Conservation (phyloP, 2,113 vertebrate genomes). For the Malaclemys terrapin region DNA sequence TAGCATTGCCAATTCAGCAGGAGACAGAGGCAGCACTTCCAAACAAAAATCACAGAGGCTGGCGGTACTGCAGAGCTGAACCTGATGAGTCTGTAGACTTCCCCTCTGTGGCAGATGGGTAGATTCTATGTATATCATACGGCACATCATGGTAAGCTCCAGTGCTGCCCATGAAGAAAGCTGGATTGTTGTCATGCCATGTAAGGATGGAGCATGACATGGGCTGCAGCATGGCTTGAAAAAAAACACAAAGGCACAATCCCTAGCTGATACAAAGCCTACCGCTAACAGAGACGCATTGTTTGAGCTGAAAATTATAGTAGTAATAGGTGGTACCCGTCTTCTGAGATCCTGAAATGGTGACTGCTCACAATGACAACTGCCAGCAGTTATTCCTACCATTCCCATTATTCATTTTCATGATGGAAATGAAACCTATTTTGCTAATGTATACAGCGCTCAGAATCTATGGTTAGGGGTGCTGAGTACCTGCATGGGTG, state of each 20-base stretch:
- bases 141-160: neutral
- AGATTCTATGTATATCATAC: neutral
- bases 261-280: neutral
- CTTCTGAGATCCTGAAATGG: neutral
- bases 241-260: neutral
- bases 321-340: neutral
- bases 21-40: slow-evolving; percentile 56
- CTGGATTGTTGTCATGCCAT: neutral
- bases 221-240: neutral
- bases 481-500: neutral
- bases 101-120: slow-evolving; percentile 22
- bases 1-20: slow-evolving; percentile 51
- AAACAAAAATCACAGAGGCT: slow-evolving; percentile 55
- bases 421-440: neutral
- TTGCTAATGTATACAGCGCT: neutral
- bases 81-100: slow-evolving; percentile 55
- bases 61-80: neutral
- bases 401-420: neutral
- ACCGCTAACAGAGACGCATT: neutral
- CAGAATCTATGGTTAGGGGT: neutral
- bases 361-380: neutral
- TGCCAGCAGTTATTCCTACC: neutral
- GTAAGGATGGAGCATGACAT: neutral
- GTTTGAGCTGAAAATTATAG: neutral
- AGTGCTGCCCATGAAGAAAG: neutral